A percentile compares a stretch with the other conserved stretches of the same genome.
Evolutionary conservation across 2,888 invertebrate genomes (phyloP).

Genomic region (Cremastobaeus sp.): DNA sequence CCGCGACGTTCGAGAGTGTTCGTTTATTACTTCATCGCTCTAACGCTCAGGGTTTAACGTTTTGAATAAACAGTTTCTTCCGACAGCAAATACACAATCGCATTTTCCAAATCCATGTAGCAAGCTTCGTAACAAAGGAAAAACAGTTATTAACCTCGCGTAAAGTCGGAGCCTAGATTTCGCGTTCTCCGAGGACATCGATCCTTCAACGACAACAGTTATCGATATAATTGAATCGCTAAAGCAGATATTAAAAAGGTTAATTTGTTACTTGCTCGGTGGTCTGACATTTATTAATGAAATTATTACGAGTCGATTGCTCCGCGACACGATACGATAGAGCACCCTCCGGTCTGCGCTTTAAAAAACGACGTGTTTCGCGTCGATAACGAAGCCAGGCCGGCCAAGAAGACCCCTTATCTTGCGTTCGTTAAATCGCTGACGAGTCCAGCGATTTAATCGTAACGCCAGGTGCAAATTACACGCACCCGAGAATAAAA

Average conservation of each 20-base stretch:
- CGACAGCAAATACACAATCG: too few relatives aligned
- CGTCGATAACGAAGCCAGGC: conserved; percentile 28
- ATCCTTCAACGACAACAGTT: conserved; percentile 16
- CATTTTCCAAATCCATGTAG: too few relatives aligned
- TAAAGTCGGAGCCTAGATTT: too few relatives aligned
- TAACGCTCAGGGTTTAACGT: too few relatives aligned
- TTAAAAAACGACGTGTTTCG: conserved; percentile 35
- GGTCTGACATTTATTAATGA: conserved; percentile 49
- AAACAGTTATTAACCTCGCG: too few relatives aligned
- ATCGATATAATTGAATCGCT: conserved; percentile 41
- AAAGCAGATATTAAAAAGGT: conserved; percentile 36
- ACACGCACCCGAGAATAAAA: conserved; percentile 51
- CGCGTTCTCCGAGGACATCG: too few relatives aligned
- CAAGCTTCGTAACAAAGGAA: too few relatives aligned
- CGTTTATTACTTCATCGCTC: too few relatives aligned
- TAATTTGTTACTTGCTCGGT: conserved; percentile 30
- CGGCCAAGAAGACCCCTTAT: conserved; percentile 53
- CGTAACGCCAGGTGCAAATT: conserved; percentile 64
- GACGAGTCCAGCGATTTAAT: conserved; percentile 57
- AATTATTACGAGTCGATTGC: conserved; percentile 49
- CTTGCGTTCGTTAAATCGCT: conserved; percentile 59
- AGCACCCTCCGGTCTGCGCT: conserved; percentile 29
- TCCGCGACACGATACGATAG: conserved; percentile 34
- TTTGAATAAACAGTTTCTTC: too few relatives aligned
- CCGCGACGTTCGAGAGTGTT: too few relatives aligned